Conservation (phyloP, 2,797 vertebrate species). For the Anomalospiza imberbis region DNA sequence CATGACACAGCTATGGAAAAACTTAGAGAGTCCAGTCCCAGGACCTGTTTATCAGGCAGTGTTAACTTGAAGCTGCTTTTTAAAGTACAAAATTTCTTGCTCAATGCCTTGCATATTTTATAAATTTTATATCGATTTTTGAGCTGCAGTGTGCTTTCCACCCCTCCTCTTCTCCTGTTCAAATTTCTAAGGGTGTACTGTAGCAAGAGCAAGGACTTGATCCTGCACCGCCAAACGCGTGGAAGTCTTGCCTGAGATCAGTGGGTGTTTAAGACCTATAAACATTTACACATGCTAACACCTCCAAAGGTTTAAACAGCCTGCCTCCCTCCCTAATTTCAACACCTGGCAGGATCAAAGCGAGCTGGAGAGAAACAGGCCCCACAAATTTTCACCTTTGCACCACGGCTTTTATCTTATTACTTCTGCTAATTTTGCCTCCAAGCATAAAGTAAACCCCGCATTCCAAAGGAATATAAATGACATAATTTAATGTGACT, state of each 20-base stretch:
- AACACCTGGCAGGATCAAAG: slow-evolving; percentile 51
- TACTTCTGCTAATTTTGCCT: slow-evolving; percentile 48
- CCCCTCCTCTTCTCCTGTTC: background rate
- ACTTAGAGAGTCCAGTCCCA: background rate
- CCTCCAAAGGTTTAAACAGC: slow-evolving; percentile 4
- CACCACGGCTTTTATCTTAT: background rate
- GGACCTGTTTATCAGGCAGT: background rate
- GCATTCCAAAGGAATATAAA: slow-evolving; percentile 50
- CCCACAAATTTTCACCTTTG: slow-evolving; percentile 36
- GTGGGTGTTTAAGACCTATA: background rate
- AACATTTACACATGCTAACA: slow-evolving; percentile 36
- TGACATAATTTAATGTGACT: slow-evolving; percentile 74
- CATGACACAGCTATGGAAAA: background rate
- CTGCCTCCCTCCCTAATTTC: background rate
- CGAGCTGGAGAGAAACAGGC: background rate
- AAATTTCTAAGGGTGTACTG: background rate
- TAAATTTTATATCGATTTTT: background rate
- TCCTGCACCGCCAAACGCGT: background rate
- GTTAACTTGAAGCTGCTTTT: background rate
- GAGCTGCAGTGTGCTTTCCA: background rate
- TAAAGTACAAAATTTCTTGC: background rate
- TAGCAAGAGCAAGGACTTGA: background rate
- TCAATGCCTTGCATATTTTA: background rate
- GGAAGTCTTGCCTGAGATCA: background rate
- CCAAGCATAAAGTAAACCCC: slow-evolving; percentile 57